These are phyloP conservation scores for Hepsetus odoe DNA, from an alignment of 2,113 vertebrate genomes.

Conservation along the genomic window DNA sequence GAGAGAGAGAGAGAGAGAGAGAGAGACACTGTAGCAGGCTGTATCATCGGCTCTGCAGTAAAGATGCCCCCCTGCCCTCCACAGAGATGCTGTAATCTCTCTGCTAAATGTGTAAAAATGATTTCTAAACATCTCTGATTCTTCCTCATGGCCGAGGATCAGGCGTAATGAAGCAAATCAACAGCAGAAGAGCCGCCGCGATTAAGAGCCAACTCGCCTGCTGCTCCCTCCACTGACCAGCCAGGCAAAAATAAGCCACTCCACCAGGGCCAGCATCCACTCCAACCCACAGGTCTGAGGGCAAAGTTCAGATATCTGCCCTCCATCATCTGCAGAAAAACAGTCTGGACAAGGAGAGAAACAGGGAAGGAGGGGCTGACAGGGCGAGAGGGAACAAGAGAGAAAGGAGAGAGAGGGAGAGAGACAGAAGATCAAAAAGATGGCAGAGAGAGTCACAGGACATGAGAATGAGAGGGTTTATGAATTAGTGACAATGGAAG, in stretches of 20 bases:
- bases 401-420: neutral
- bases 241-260: slow-evolving; percentile 25
- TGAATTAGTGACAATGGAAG: no score
- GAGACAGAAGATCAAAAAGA: no score
- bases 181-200: slow-evolving; percentile 3
- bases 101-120: slow-evolving; percentile 9
- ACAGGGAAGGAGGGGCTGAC: neutral
- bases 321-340: slow-evolving; percentile 45
- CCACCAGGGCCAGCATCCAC: slow-evolving; percentile 3
- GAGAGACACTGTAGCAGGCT: neutral
- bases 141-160: slow-evolving; percentile 19
- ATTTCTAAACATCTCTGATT: neutral
- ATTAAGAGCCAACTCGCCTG: slow-evolving; percentile 25
- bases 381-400: neutral
- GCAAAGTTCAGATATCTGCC: slow-evolving; percentile 48
- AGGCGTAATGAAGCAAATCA: slow-evolving; percentile 31
- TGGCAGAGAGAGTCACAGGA: no score
- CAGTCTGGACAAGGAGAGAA: neutral
- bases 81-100: slow-evolving; percentile 5
- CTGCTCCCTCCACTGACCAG: slow-evolving; percentile 42
- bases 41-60: neutral
- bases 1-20: neutral
- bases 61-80: slow-evolving; percentile 19
- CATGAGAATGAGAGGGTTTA: no score
- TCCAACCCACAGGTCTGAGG: slow-evolving; percentile 42